These are phyloP conservation scores for Drosophila carrolli DNA, from an alignment of 1,140 invertebrate species.

Conservation along the genomic window DNA sequence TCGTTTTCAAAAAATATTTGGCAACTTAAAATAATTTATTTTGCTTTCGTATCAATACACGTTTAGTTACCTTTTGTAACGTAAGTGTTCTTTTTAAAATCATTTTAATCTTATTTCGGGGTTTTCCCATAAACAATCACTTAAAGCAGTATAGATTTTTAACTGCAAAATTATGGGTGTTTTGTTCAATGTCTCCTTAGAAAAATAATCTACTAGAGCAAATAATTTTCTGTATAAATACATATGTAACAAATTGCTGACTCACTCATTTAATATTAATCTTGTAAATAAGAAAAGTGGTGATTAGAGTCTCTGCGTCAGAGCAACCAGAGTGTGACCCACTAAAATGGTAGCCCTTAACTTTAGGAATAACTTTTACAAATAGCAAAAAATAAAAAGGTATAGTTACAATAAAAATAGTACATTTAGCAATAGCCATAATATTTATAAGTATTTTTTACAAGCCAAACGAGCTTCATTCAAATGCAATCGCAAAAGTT, in stretches of 20 bases:
- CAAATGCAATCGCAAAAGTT: slow-evolving; percentile 22
- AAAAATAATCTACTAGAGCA: not conserved
- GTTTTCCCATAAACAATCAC: not conserved
- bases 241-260: slow-evolving; percentile 7
- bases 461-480: slow-evolving; percentile 15
- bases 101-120: not conserved
- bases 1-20: not conserved
- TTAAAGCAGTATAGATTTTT: not conserved
- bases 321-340: slow-evolving; percentile 17
- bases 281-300: slow-evolving; percentile 32
- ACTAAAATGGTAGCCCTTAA: slow-evolving; percentile 8
- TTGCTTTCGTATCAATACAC: not conserved
- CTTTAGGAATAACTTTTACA: no score
- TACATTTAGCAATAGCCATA: no score
- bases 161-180: not conserved
- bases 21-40: no score
- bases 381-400: no score
- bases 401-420: not conserved
- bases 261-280: slow-evolving; percentile 31
- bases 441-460: not conserved
- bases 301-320: slow-evolving; percentile 33
- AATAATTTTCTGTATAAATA: not conserved
- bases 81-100: not conserved
- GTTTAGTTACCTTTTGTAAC: not conserved
- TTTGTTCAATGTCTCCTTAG: not conserved